Evolutionary conservation across 2,113 vertebrate genomes (phyloP).

Genomic region (Oreochromis niloticus): DNA sequence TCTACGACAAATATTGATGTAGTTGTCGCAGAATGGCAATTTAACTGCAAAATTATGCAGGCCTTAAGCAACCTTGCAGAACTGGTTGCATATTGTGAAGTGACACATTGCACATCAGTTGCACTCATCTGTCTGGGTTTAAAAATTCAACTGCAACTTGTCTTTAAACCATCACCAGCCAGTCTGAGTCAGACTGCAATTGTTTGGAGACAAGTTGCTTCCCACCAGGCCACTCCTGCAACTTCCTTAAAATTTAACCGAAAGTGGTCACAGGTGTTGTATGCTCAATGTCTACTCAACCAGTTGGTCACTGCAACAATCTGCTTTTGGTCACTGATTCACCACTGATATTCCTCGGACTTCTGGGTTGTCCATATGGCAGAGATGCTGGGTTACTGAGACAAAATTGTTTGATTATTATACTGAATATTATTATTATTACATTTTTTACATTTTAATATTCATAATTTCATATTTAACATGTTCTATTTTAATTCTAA

Average conservation of each 20-base stretch:
- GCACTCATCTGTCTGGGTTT: neutral
- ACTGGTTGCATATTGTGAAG: neutral
- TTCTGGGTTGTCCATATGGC: neutral
- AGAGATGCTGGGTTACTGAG: neutral
- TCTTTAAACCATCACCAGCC: neutral
- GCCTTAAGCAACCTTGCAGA: neutral
- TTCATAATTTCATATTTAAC: neutral
- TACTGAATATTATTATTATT: neutral
- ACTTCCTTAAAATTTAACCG: neutral
- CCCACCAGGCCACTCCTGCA: neutral
- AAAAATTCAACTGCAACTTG: neutral
- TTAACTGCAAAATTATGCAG: accelerated
- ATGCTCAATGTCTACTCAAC: neutral
- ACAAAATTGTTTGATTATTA: neutral
- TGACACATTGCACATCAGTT: neutral
- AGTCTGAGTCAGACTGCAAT: neutral
- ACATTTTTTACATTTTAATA: neutral
- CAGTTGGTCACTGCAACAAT: neutral
- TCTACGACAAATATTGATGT: neutral
- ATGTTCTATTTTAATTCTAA: neutral
- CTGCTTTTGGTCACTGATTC: neutral
- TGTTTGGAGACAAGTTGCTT: neutral
- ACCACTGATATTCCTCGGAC: neutral
- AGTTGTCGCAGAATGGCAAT: neutral
- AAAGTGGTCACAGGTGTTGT: neutral